Evolutionary conservation across 1,140 invertebrate species (phyloP).

Genomic region (Penaeus indicus): DNA sequence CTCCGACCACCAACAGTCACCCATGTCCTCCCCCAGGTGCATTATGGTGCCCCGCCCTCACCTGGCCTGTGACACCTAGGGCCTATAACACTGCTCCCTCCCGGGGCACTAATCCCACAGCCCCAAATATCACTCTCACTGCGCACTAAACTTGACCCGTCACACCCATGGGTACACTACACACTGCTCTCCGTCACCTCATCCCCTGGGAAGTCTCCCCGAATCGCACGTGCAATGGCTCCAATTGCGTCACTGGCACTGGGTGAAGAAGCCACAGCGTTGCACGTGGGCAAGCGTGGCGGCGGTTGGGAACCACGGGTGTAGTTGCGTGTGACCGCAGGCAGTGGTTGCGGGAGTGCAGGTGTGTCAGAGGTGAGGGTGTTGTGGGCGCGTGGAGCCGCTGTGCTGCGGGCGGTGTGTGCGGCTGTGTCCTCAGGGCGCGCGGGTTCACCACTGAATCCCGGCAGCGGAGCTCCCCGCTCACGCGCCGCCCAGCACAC

Average conservation of each 20-base stretch:
- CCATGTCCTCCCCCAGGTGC: conserved; percentile 59
- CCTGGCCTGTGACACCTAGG: conserved; percentile 15
- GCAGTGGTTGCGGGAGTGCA: conserved; percentile 57
- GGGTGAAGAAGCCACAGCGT: conserved; percentile 7
- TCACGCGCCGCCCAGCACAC: conserved; percentile 51
- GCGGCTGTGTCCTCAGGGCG: conserved; percentile 61
- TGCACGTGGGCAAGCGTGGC: conserved; percentile 37
- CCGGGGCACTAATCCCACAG: conserved; percentile 26
- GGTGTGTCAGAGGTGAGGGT: conserved; percentile 60
- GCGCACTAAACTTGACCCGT: conserved; percentile 20
- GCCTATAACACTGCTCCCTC: conserved; percentile 15
- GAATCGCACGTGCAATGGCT: conserved; percentile 25
- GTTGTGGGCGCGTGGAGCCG: conserved; percentile 46
- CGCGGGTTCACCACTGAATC: conserved; percentile 62
- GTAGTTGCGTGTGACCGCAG: conserved; percentile 58
- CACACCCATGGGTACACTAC: conserved; percentile 18
- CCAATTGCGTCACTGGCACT: background rate
- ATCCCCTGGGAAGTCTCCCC: conserved; percentile 24
- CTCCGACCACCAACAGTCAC: conserved; percentile 60
- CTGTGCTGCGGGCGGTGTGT: conserved; percentile 58
- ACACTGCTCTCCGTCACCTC: conserved; percentile 16
- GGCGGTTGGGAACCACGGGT: conserved; percentile 32
- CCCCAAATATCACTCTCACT: conserved; percentile 37
- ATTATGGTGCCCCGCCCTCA: conserved; percentile 39
- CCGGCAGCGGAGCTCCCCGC: conserved; percentile 23